Evolutionary conservation across 2,113 vertebrate species (phyloP).

Genomic region (Clarias batrachus): DNA sequence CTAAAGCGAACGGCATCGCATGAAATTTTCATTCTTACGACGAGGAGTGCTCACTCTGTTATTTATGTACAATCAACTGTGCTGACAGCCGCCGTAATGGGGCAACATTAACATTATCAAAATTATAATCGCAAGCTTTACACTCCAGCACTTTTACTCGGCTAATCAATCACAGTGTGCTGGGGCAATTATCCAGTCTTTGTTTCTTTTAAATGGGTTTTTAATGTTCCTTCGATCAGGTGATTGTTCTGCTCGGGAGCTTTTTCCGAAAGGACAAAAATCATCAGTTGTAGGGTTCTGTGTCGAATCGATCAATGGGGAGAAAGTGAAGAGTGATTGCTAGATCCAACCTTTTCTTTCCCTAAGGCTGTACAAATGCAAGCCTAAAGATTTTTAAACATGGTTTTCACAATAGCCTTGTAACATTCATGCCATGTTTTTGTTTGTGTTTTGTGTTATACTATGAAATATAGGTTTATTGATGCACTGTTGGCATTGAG

Average conservation of each 20-base stretch:
- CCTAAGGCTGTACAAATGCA: too few species aligned
- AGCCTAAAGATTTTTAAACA: background rate
- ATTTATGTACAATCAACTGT: background rate
- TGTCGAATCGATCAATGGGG: background rate
- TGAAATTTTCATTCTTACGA: background rate
- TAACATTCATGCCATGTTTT: background rate
- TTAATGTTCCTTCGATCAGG: background rate
- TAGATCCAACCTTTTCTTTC: background rate
- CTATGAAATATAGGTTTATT: background rate
- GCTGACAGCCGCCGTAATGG: background rate
- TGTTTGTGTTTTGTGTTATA: background rate
- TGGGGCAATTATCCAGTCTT: background rate
- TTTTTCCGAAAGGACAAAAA: background rate
- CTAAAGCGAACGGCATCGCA: background rate
- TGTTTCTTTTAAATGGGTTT: background rate
- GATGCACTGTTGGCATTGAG: background rate
- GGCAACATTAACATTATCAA: background rate
- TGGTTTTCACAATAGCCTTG: background rate
- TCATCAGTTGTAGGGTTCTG: background rate
- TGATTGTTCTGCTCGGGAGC: background rate
- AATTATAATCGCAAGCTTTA: background rate
- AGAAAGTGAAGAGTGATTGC: background rate
- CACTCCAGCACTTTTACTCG: background rate
- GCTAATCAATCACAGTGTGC: background rate
- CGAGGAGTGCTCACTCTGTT: background rate